Percentiles rank a stretch among this genome's conserved stretches.
Conservation (phyloP, 2,113 vertebrate species). For the Chaetops frenatus region DNA sequence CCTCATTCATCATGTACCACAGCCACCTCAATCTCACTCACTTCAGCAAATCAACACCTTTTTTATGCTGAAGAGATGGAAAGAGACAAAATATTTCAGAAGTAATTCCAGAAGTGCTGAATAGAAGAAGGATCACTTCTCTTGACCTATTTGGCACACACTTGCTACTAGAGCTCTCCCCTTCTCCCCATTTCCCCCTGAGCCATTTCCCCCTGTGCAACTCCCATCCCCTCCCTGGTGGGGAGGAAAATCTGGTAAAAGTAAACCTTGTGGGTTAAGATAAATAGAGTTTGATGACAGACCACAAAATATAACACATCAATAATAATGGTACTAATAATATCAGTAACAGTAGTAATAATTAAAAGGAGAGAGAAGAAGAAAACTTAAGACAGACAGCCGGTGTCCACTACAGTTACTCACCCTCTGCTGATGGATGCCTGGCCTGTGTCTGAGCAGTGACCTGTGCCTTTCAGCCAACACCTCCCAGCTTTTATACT, state of each 20-base stretch:
- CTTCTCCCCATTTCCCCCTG: not conserved
- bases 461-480: not conserved
- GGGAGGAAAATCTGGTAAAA: not conserved
- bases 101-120: not conserved
- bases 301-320: not conserved
- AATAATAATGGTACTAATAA: not conserved
- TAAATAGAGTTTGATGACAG: not conserved
- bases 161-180: not conserved
- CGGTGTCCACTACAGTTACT: not conserved
- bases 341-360: not conserved
- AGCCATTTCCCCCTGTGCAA: too few relatives aligned
- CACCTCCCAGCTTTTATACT: not conserved
- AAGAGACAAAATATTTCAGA: not conserved
- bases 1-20: rapidly evolving
- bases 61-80: not conserved
- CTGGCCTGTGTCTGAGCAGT: not conserved
- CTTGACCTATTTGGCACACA: not conserved
- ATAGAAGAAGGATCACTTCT: not conserved
- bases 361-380: not conserved
- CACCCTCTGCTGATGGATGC: rapidly evolving
- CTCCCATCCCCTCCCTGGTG: too few relatives aligned
- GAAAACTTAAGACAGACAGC: not conserved
- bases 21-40: not conserved
- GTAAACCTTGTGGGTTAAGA: not conserved
- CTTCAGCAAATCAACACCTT: not conserved